Base-by-base conservation (phyloP, 1,140 invertebrate species). In the Nymphalis io region DNA sequence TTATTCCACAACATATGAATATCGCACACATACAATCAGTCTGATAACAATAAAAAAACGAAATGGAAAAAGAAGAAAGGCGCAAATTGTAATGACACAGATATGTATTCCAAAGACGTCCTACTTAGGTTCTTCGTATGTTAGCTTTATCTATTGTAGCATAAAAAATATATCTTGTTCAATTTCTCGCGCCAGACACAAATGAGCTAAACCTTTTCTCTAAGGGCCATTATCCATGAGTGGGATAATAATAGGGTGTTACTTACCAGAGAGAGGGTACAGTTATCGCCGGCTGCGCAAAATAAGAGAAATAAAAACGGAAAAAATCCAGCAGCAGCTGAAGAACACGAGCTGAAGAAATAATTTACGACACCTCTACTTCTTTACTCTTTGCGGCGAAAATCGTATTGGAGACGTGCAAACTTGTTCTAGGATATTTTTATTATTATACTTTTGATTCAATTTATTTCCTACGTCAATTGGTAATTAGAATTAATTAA, bases 141-240 rank as follows among this genome's bases (percentile, higher is more conserved):
- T 59, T 66, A 59, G 64, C 57, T 59, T 59, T 66, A 66, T 66
- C 64, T 66, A 59, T 42, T 59, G 55, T 59, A 59, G 39, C 64
- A 59, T 59, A 66, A 68, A 67, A 68, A 68, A 68, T 68, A 68
- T 58, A 38, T 68, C 58, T 46, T 58, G 42, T 20, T 57, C 65
- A 68, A 68, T 68, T 68, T 68, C 65, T 68, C 65, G 33, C 44
- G 44, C 42, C 42, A 60, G 65, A 68, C 65, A 68, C 65, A 68
- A 68, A 68, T 68, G 65, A 68, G 65, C 65, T 68, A 60, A 68
- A 68, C 65, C 65, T 68, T 68, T 67, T 68, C 64, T 57, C 55
- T 40, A 38, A 60, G 64, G 57, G 65, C 65, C 65, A 68, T 68
- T 68, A 68, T 60, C 65, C 65, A 60, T 58, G 65, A 68, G 65